Conservation (phyloP, 2,797 vertebrate genomes). For the Tympanoctomys barrerae region DNA sequence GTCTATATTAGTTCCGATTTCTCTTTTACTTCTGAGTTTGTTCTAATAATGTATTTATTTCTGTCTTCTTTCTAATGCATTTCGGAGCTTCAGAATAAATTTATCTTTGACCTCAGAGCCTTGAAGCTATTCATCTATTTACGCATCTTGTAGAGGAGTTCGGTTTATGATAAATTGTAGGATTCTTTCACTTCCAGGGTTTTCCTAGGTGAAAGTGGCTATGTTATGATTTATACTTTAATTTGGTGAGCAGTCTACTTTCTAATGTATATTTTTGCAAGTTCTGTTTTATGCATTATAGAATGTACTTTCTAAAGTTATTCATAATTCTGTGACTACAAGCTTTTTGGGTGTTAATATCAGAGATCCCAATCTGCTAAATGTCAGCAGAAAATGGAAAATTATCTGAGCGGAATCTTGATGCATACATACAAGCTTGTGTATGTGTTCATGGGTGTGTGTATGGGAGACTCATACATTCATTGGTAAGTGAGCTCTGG, state of each 20-base stretch:
- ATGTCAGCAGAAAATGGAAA: conserved; percentile 25
- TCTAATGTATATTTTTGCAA: conserved; percentile 56
- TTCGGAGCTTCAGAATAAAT: conserved; percentile 68
- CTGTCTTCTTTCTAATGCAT: conserved; percentile 57
- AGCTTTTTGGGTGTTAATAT: background rate
- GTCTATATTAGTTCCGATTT: conserved; percentile 23
- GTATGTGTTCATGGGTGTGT: background rate
- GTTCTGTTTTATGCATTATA: background rate
- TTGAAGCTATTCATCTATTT: conserved; percentile 72
- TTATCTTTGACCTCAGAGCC: conserved; percentile 72
- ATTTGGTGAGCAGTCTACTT: conserved; percentile 58
- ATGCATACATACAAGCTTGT: background rate
- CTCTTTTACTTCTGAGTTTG: conserved; percentile 55
- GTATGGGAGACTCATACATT: background rate
- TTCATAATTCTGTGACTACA: background rate
- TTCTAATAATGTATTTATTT: conserved; percentile 59
- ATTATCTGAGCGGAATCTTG: background rate
- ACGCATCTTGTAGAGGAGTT: conserved; percentile 48
- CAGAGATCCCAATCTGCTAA: background rate
- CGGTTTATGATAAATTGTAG: conserved; percentile 65
- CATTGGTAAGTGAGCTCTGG: background rate
- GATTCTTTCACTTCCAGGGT: conserved; percentile 66
- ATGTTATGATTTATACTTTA: conserved; percentile 68
- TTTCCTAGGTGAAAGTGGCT: conserved; percentile 57
- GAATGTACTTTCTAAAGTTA: conserved; percentile 38